Base-by-base conservation (phyloP, 2,888 invertebrate species). In the Stenichneumon culpator region DNA sequence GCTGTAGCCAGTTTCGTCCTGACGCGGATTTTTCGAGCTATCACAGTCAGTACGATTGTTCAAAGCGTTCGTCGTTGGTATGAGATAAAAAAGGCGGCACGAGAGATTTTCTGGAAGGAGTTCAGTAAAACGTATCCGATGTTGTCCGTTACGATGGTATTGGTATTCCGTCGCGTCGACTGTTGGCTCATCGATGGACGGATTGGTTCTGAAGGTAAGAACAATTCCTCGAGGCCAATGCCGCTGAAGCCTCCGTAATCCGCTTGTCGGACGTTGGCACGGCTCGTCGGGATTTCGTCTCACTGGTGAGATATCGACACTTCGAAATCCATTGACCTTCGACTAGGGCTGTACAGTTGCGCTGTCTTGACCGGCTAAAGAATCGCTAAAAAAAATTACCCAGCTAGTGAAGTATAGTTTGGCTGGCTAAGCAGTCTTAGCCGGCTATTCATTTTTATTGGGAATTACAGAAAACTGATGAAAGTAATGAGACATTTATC, bases 1-100 rank as follows among this genome's bases (percentile, higher is more conserved):
- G 68, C 74, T 54, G 65, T 54, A 70, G 65, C 70, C 11, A 67
- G 75, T 65, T 77, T 80, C 67, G 84, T 82, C 77, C 82, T 78
- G 82, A 82, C 82, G 70, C 79, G 84, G 57, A 75, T 82, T 79
- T 57, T 25, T 50, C 14, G 74, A 54, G 69, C 74, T 79, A 84
- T 84, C 82, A 79, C 74, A 28, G 57, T 67, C 65, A 65, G 39
- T 54, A 25, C 74, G 75, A 82, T 82, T 84, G 44, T 74, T 74
- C 81, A 54, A 47, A 54, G 47, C 69, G 52, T 25, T 79, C 70
- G 47, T 69, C 63, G 39, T 50, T 22, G 11, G 25, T 54, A 39
- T 70, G 14, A 57, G 22, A 44, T 60, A 44, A 75, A 52, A 69
- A 69, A 22, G 7, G 52, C 7, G 19, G 11, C 60, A 67, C 65